Percentiles rank a stretch among this genome's conserved stretches.
These are phyloP conservation scores for Pipistrellus pygmaeus DNA, from an alignment of 2,797 vertebrate genomes.

Conservation along the genomic window DNA sequence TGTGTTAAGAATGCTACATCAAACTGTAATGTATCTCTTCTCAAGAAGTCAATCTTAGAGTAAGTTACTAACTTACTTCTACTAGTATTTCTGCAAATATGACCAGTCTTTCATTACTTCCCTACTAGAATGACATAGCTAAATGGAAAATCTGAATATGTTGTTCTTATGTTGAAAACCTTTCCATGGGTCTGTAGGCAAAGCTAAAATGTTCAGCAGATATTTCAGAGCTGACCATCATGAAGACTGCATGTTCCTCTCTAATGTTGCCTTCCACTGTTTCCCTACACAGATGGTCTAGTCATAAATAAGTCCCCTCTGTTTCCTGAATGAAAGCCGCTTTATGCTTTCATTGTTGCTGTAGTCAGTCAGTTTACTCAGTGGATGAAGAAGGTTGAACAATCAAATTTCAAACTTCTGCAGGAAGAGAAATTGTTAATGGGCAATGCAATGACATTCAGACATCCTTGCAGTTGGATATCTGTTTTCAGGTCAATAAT, in stretches of 20 bases:
- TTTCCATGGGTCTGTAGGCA: not conserved
- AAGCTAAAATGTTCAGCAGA: not conserved
- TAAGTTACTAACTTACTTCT: not conserved
- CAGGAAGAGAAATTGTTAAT: not conserved
- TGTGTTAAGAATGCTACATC: not conserved
- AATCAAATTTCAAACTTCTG: slow-evolving; percentile 15
- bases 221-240: not conserved
- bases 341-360: not conserved
- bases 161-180: not conserved
- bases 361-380: not conserved
- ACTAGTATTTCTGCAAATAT: not conserved
- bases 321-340: not conserved
- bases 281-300: not conserved
- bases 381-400: not conserved
- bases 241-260: not conserved
- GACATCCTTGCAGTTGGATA: slow-evolving; percentile 22
- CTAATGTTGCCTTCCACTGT: not conserved
- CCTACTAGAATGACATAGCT: not conserved
- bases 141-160: not conserved
- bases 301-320: not conserved
- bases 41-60: not conserved
- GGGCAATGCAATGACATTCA: not conserved
- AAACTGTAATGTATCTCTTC: not conserved
- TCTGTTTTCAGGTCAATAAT: slow-evolving; percentile 16
- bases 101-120: not conserved